phyloP scores from a whole-genome alignment of 2,797 vertebrate species.

The Eulemur coronatus region DNA sequence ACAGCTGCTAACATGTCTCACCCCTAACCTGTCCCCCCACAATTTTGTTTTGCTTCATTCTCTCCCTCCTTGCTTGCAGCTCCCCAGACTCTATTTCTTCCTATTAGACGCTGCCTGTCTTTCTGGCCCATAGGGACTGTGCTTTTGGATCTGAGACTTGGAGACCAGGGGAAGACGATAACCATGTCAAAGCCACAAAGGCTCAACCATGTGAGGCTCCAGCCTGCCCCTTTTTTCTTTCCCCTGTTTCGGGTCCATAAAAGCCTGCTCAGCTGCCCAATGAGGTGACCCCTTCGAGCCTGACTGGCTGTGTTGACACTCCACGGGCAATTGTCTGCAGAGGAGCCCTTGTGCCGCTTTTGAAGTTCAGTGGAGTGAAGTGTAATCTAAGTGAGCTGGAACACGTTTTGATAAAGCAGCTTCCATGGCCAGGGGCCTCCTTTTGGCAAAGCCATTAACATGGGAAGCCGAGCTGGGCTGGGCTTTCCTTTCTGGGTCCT shows the following conservation, averaged over 20 bases:
- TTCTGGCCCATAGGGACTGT: not conserved
- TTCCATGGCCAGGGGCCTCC: not conserved
- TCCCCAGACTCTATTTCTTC: not conserved
- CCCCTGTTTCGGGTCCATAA: not conserved
- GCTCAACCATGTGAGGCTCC: not conserved
- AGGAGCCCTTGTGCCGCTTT: conserved; percentile 44
- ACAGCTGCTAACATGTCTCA: not conserved
- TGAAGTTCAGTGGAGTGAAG: conserved; percentile 60
- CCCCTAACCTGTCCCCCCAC: not conserved
- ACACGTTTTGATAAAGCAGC: conserved; percentile 27
- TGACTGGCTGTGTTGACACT: not conserved
- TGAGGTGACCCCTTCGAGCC: conserved; percentile 40
- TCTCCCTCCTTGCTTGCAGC: not conserved
- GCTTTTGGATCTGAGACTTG: conserved; percentile 40
- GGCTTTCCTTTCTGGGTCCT: not conserved
- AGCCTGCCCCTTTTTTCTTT: not conserved
- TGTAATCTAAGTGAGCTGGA: conserved; percentile 44
- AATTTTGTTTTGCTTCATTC: not conserved
- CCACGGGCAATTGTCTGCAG: not conserved
- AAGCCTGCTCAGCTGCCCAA: not conserved
- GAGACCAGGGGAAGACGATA: not conserved
- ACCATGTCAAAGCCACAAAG: conserved; percentile 14
- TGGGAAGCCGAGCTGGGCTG: not conserved
- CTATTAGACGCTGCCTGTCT: not conserved
- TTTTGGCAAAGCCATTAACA: not conserved